Base-by-base conservation (phyloP, 1,140 invertebrate species). In the Drosophila carrolli region DNA sequence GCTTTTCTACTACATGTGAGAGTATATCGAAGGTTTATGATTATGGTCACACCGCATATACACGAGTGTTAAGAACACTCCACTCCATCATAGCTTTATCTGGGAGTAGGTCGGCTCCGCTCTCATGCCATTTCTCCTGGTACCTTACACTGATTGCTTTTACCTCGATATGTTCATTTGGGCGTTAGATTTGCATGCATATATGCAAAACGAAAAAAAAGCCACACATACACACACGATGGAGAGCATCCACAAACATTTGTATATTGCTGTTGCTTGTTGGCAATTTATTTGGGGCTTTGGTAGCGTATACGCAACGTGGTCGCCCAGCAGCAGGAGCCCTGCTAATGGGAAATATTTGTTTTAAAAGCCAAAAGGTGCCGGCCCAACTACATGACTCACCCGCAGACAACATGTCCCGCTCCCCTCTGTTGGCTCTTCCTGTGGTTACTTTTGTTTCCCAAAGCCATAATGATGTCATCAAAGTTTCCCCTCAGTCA, bases 401-500 rank as follows among this genome's bases (percentile, higher is more conserved):
- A 78, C 66, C 59, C 75, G 53, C 44, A 66, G 41, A 54, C 46
- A 53, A 48, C 60, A 46, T 61, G 55, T 47, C 32, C 38, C 37
- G 23, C 43, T 32, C 11, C 37, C 48, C 35, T 35, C 10, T 43
- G 8, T 38, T 14, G 43, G 46, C 40, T 47, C 46, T 37, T 53
- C 48, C 59, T 88, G 83, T 59, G 83, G 83, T 86, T 86, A 86
- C 83, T 88, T 86, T 89, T 89, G 83, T 83, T 89, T 70, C 72
- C 71, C 71, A 83, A 86, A 73, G 81, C 65, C 84, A 88, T 88
- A 89, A 89, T 88, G 84, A 88, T 88, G 84, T 88, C 84, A 88
- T 88, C 84, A 80, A 78, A 78, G 59, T 47, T 62, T 23, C 48
- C 48, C 23, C 74, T 47, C 58, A 56, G n/a, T 50, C 29, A 29